Percentiles rank a stretch among this genome's conserved stretches.
Conservation (phyloP, 2,888 invertebrate genomes). For the Papilio gigon region DNA sequence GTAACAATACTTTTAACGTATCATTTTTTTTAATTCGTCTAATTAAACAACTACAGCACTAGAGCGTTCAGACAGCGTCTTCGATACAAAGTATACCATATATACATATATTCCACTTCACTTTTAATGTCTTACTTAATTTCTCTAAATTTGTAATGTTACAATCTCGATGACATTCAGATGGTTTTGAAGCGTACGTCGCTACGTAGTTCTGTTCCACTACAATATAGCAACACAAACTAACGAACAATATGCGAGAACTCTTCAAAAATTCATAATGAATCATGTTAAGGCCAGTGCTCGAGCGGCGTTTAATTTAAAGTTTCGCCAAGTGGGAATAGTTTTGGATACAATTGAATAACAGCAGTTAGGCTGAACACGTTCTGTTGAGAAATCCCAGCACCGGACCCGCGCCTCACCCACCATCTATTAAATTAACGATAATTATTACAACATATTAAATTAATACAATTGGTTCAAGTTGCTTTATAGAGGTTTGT, state of each 20-base stretch:
- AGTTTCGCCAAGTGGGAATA: slow-evolving; percentile 40
- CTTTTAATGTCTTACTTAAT: neutral
- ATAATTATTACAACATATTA: slow-evolving; percentile 14
- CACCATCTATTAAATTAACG: slow-evolving; percentile 31
- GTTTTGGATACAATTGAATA: slow-evolving; percentile 41
- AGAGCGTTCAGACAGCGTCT: neutral
- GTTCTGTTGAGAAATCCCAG: slow-evolving; percentile 39
- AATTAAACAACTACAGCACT: neutral
- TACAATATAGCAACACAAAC: slow-evolving; percentile 13
- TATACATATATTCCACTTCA: no score
- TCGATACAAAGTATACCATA: neutral
- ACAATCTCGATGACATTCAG: neutral
- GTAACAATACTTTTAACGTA: neutral
- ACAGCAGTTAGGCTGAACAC: slow-evolving; percentile 39
- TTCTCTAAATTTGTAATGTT: neutral
- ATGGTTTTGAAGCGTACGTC: slow-evolving; percentile 25
- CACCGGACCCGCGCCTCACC: slow-evolving; percentile 12
- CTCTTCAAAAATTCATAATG: slow-evolving; percentile 35
- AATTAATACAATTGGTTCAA: slow-evolving; percentile 22
- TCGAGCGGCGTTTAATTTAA: slow-evolving; percentile 42
- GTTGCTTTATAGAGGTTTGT: neutral
- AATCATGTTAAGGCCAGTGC: slow-evolving; percentile 28
- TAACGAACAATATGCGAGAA: slow-evolving; percentile 26
- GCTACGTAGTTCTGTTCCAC: slow-evolving; percentile 29
- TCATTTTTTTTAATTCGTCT: neutral